Base-by-base conservation (phyloP, 2,797 vertebrate species). In the Etheostoma perlongum region DNA sequence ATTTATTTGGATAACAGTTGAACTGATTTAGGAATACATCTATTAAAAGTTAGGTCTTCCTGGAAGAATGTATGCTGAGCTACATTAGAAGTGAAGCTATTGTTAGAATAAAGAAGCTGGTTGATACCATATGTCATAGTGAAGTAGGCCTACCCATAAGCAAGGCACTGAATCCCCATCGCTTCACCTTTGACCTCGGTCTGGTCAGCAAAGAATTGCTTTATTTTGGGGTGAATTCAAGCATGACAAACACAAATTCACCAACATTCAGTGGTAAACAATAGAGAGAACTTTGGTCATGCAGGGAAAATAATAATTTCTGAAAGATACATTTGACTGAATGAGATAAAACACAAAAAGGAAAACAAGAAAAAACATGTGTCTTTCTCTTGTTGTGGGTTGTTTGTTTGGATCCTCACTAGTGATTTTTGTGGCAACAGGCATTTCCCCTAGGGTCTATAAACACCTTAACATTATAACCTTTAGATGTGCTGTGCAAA, bases 401-500 rank as follows among this genome's bases (percentile, higher is more conserved):
- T 75, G 63, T 77, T 85, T 85, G 67, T 85, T 85, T 80, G 53
- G 21, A 51, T 72, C 44, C 55, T 60, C 33, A 53, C 62, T 61
- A 80, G 68, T 70, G 76, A 84, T 58, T 49, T 30, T 47, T 16
- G 59, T 6, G 49, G 42, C 16, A 61, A 57, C 74, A 67, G 53
- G 13, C 48, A 53, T 72, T 67, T 7, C 16, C 46, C 75, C 72
- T 1, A 23, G 3, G 46, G 82, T 81, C 62, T 55, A 58, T 70
- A 72, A 42, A 36, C 60, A 76, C 19, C 54, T 12, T 42, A 68
- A 72, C 25, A 67, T 73, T 36, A 85, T 57, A 14, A 33, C 52
- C 67, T 47, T 67, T 68, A 85, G 44, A 82, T 73, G 67, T 53
- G 62, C 46, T 76, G 49, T 16, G 36, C 42, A 83, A 71, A 73